A percentile compares a stretch with the other conserved stretches of the same genome.
phyloP scores from a whole-genome alignment of 37 sponge, comb jelly and placozoan genomes.

The Cliona cf. orientalis region DNA sequence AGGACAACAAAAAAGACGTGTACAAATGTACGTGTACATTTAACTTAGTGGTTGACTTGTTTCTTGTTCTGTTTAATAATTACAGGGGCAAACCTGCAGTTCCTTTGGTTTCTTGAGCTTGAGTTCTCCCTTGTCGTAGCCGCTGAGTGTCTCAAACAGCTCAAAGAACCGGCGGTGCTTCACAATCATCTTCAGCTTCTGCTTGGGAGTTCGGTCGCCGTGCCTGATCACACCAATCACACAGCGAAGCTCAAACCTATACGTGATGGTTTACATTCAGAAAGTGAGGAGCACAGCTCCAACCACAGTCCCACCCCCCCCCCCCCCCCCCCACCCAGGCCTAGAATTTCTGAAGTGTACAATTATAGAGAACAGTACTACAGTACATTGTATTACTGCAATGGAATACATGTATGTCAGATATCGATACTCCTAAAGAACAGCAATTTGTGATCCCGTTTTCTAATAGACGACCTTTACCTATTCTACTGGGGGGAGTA shows the following conservation, averaged over 20 bases:
- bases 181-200: conserved; percentile 96
- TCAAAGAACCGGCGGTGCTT: conserved; percentile 64
- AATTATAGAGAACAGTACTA: not conserved
- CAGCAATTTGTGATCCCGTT: no score
- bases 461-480: no score
- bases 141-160: conserved; percentile 72
- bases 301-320: no score
- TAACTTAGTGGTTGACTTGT: no score
- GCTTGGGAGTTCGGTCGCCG: conserved; percentile 95
- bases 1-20: not conserved
- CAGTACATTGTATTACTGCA: not conserved
- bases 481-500: no score
- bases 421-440: not conserved
- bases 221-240: conserved; percentile 92
- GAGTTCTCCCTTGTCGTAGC: conserved; percentile 55
- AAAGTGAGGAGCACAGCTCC: not conserved
- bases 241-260: conserved; percentile 86
- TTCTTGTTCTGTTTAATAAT: no score
- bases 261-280: not conserved
- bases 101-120: conserved; percentile 89
- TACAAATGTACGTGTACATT: no score
- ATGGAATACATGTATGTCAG: not conserved
- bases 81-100: conserved; percentile 60
- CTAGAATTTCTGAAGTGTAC: no score
- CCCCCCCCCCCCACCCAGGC: no score